Evolutionary conservation across 2,888 invertebrate species (phyloP), one percentile per base, ranked within the genome.

Genomic region (Heterodera filipjevi): DNA sequence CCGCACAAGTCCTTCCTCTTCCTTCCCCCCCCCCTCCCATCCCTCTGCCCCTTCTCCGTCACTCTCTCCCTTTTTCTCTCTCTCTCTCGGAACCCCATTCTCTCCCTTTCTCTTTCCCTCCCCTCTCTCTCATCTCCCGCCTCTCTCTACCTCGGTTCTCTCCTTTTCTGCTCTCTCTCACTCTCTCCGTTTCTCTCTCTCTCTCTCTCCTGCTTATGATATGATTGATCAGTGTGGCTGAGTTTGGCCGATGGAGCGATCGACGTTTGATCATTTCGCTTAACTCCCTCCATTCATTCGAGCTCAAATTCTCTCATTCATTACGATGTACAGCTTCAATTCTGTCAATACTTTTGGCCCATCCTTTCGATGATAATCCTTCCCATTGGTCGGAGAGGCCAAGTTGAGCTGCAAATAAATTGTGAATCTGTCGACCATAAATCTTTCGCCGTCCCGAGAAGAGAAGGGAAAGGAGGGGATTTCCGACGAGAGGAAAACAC

Each of bases 381-480:
- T 72, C 49, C 72, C 46, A 72, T 72, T 53, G 53, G 72, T 32
- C 72, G 16, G 32, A 32, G 30, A 49, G 33, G 27, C 53, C 53
- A 74, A 74, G 53, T 66, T 66, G 66, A 8, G 46, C 46, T 30
- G 22, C n/a, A 64, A 76, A 76, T 76, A 66, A 66, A 76, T 76
- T 76, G 76, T 30, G 35, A 35, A n/a, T 76, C 33, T 59, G 66
- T 64, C 46, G 76, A n/a, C 76, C 76, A 76, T 76, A 76, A 76
- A 76, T 76, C 66, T 64, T 66, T 33, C 27, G 8, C n/a, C 39
- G 30, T 10, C 39, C 14, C 72, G 72, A 72, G 72, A 12, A 53
- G 49, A 44, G 32, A 39, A 22, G 10, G 44, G 70, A n/a, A 22
- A n/a, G 44, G 70, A 8, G n/a, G n/a, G 70, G 44, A 70, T 39